Base-by-base conservation (phyloP, 92 coral and sea anemone species). In the Diadumene lineata region DNA sequence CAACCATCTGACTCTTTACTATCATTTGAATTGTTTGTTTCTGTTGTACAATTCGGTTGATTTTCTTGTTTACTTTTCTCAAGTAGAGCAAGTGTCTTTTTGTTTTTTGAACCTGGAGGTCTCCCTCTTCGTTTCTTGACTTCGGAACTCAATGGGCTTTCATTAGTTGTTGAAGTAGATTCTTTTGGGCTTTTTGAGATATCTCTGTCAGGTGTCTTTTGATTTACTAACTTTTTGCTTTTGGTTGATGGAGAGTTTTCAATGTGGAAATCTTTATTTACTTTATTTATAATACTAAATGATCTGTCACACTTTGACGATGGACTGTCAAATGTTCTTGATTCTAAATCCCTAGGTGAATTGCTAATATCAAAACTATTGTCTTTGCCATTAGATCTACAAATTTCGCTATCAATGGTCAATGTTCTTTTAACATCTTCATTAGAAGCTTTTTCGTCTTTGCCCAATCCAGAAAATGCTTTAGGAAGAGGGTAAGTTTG, bases 91-190 rank as follows among this genome's bases (percentile, higher is more conserved):
- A 53, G 19, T 9, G 69, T 43, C 46, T 74, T 74, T 31, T 74
- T 74, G 66, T 83, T 83, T 44, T 83, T 77, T 16, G 77, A 69
- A 16, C 83, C 83, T 0, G 82, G 79, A 0, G 77, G 83, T 23
- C 70, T 62, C 27, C 74, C 83, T 4, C 70, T 64, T 2, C 69
- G 50, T 56, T 83, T 83, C 72, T 77, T 71, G 34, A 70, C 69
- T 50, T 55, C 31, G 16, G 75, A 31, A 50, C 9, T 46, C 28
- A 9, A 7, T 22, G 11, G 27, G 26, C 64, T n/a, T 58, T 22
- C 4, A 16, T n/a, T 31, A 22, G 7, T 60, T 56, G 62, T 10
- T 16, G 2, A 3, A 25, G 9, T 60, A 24, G 11, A 16, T 23
- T 60, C 17, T 11, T 60, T 30, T 60, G 65, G 28, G 28, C 24